Conservation (phyloP, 2,797 vertebrate genomes). For the Thunnus albacares region DNA sequence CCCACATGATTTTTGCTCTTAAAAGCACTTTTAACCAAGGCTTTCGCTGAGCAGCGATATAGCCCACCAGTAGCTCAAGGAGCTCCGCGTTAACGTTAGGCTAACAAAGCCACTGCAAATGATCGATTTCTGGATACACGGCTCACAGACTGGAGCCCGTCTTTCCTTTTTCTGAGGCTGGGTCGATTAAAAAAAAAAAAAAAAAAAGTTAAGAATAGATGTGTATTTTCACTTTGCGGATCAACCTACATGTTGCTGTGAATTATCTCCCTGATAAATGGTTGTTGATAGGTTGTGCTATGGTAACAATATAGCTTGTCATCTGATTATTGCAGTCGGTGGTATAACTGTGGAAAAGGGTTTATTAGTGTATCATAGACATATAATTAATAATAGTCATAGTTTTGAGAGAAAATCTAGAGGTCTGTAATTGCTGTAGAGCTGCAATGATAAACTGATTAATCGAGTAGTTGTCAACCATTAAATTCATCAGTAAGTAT, state of each 20-base stretch:
- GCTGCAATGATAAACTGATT: no score
- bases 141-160: background rate
- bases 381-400: background rate
- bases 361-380: background rate
- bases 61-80: no score
- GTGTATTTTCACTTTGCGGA: conserved; percentile 44
- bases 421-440: background rate
- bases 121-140: conserved; percentile 52
- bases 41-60: conserved; percentile 43
- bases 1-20: conserved; percentile 19
- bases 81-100: conserved; percentile 68
- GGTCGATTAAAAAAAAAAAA: background rate
- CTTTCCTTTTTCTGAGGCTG: background rate
- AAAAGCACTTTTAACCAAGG: conserved; percentile 62
- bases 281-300: conserved; percentile 59
- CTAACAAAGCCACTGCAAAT: conserved; percentile 80
- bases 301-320: conserved; percentile 52
- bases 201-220: conserved; percentile 41
- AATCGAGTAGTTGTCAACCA: no score
- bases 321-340: conserved; percentile 7
- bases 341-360: background rate
- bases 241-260: conserved; percentile 74
- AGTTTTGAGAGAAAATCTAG: background rate
- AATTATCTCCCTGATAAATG: conserved; percentile 60
- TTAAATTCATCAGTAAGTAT: no score